Conservation (phyloP, 2,888 invertebrate species). For the Ochropacha duplaris region DNA sequence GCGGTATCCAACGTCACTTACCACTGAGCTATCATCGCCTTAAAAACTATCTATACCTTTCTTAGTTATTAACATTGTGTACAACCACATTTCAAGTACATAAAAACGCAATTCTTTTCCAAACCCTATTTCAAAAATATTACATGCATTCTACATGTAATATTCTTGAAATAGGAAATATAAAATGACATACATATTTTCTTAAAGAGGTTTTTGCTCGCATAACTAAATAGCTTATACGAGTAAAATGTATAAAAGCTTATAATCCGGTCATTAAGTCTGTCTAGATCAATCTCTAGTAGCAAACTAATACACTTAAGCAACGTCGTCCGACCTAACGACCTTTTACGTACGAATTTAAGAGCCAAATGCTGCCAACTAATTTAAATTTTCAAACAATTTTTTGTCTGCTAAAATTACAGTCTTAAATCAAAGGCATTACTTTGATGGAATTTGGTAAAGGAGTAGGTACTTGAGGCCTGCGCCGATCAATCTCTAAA, state of each 20-base stretch:
- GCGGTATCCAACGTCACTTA: too few species aligned
- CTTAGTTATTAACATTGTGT: too few species aligned
- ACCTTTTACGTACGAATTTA: conserved; percentile 1
- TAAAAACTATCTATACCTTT: too few species aligned
- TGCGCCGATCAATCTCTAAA: background rate
- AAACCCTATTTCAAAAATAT: too few species aligned
- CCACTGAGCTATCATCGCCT: too few species aligned
- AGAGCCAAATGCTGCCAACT: background rate
- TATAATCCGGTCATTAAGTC: background rate
- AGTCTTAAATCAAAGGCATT: conserved; percentile 1
- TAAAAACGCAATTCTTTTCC: too few species aligned
- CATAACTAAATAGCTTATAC: background rate
- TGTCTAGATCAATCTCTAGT: conserved; percentile 1
- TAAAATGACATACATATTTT: background rate
- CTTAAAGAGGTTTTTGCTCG: background rate
- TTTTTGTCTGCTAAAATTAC: background rate
- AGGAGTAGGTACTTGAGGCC: background rate
- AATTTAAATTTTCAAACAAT: conserved; percentile 1
- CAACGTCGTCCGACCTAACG: conserved; percentile 1
- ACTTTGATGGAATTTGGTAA: background rate
- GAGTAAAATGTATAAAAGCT: background rate
- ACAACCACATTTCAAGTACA: too few species aligned
- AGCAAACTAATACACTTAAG: conserved; percentile 1
- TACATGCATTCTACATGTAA: too few species aligned
- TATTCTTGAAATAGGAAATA: background rate